Percentiles rank a stretch among this genome's conserved stretches.
These are phyloP conservation scores for Cryptophagus acutangulus DNA, from an alignment of 2,888 invertebrate genomes.

Conservation along the genomic window DNA sequence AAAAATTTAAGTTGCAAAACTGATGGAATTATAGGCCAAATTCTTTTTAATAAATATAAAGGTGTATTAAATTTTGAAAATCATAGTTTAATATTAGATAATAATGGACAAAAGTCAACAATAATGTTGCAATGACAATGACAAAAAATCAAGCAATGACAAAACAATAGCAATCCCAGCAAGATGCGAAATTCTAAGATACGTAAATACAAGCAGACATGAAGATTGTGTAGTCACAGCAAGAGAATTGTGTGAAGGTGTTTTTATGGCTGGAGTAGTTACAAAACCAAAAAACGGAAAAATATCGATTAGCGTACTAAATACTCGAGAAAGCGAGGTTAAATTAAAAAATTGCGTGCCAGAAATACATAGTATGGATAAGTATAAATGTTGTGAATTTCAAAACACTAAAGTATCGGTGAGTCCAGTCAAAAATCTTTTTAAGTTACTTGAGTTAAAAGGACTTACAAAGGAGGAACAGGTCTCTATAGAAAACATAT, in stretches of 20 bases:
- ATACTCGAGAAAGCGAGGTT: background rate
- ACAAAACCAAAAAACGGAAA: background rate
- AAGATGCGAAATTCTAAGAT: slow-evolving; percentile 3
- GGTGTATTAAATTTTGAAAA: slow-evolving; percentile 1
- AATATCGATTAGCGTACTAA: slow-evolving; percentile 1
- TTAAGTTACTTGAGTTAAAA: background rate
- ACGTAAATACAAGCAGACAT: background rate
- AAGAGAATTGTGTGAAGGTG: slow-evolving; percentile 5
- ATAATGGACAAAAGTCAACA: background rate
- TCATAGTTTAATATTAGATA: background rate
- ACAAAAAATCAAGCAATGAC: too few species aligned
- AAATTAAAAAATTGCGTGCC: slow-evolving; percentile 1
- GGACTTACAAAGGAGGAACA: background rate
- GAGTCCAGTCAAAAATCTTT: background rate
- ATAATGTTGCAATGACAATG: background rate
- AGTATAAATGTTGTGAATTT: slow-evolving; percentile 1
- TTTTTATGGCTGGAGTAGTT: slow-evolving; percentile 2
- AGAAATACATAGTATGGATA: background rate
- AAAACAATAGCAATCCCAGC: slow-evolving; percentile 1
- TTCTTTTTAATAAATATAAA: slow-evolving; percentile 2
- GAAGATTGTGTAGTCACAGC: slow-evolving; percentile 4
- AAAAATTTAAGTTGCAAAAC: slow-evolving; percentile 1
- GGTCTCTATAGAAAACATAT: slow-evolving; percentile 3
- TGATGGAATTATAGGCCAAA: slow-evolving; percentile 4
- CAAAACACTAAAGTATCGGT: background rate